phyloP scores from a whole-genome alignment of 2,113 vertebrate genomes.

The Motacilla alba region DNA sequence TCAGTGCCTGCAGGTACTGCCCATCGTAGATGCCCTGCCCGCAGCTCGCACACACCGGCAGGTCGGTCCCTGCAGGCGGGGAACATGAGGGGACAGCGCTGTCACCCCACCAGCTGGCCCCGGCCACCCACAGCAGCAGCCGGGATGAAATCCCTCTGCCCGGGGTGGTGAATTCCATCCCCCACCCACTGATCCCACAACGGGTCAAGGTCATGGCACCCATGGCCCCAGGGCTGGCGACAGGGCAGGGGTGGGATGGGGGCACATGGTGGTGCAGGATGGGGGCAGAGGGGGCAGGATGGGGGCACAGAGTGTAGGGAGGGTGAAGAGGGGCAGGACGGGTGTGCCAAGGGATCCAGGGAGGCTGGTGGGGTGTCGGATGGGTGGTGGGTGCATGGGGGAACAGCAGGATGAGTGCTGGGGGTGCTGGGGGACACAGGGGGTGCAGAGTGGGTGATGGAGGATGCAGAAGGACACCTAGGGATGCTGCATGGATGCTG shows the following conservation, averaged over 20 bases:
- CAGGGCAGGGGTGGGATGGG: not conserved
- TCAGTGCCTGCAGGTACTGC: constrained; percentile 94
- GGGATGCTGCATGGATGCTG: not conserved
- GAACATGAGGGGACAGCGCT: not conserved
- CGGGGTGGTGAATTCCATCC: not conserved
- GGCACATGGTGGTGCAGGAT: not conserved
- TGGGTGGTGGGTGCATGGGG: not conserved
- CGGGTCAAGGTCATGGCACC: not conserved
- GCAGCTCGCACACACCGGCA: constrained; percentile 93
- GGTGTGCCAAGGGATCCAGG: not conserved
- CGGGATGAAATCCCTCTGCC: not conserved
- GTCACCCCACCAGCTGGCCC: not conserved
- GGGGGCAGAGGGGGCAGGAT: not conserved
- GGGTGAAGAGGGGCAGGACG: not conserved
- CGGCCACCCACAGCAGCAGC: not conserved
- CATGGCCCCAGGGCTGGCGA: not conserved
- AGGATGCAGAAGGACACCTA: not conserved
- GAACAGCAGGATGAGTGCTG: not conserved
- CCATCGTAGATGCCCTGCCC: constrained; percentile 90
- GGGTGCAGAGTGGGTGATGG: not conserved
- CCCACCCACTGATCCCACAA: not conserved
- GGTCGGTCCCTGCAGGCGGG: constrained; percentile 45
- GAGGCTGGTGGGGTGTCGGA: not conserved
- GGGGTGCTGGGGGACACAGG: not conserved
- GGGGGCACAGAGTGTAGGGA: not conserved